These are phyloP conservation scores for Leptoclinus maculatus DNA, from an alignment of 2,797 vertebrate species.

Conservation along the genomic window DNA sequence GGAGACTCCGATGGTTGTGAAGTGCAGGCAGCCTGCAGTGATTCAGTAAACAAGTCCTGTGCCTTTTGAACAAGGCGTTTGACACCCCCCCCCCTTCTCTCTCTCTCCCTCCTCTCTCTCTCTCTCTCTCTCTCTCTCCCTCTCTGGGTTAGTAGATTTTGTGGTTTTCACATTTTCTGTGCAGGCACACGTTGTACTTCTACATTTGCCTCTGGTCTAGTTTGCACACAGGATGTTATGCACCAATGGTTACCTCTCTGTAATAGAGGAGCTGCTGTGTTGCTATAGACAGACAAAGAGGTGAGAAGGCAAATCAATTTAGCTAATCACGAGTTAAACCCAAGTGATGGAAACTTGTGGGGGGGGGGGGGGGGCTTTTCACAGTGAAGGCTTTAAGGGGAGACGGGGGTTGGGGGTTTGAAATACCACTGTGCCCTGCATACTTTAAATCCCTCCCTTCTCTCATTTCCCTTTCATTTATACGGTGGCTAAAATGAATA, in stretches of 20 bases:
- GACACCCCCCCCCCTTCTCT: not conserved
- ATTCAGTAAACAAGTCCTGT: constrained; percentile 65
- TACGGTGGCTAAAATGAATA: constrained; percentile 65
- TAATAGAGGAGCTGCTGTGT: constrained; percentile 22
- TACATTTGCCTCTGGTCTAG: not conserved
- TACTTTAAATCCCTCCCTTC: constrained; percentile 71
- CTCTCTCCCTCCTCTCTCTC: no score
- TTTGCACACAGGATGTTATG: constrained; percentile 3
- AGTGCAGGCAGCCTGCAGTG: constrained; percentile 62
- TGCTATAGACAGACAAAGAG: constrained; percentile 32
- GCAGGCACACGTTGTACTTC: constrained; percentile 5
- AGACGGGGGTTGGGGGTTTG: constrained; percentile 57
- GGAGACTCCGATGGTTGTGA: constrained; percentile 61
- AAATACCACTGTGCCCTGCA: constrained; percentile 77
- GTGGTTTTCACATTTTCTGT: constrained; percentile 21
- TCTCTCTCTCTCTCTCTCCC: no score
- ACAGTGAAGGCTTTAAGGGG: constrained; percentile 59
- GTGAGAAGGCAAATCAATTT: constrained; percentile 62
- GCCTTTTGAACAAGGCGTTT: constrained; percentile 29
- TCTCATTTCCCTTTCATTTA: constrained; percentile 68
- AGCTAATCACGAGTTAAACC: constrained; percentile 66
- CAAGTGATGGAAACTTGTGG: constrained; percentile 69
- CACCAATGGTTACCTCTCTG: not conserved
- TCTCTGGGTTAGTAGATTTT: not conserved
- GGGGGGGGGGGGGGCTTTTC: constrained; percentile 48